These are phyloP conservation scores for Florisuga fusca DNA, from an alignment of 2,797 vertebrate species.

Conservation along the genomic window DNA sequence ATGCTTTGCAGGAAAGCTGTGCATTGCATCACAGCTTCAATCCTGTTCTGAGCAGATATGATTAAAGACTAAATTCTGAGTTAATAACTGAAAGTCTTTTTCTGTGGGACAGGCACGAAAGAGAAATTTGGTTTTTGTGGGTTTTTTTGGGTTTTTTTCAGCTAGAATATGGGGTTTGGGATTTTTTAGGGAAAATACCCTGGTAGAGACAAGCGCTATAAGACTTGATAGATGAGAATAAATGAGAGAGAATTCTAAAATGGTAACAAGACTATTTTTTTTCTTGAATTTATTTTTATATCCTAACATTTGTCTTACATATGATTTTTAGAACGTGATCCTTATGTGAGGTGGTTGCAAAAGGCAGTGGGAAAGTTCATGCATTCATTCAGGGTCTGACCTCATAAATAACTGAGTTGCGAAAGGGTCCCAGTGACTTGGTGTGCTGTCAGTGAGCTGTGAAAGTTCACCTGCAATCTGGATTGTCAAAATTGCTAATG, in stretches of 20 bases:
- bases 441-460: not conserved
- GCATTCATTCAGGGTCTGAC: not conserved
- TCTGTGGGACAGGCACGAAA: not conserved
- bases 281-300: not conserved
- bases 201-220: not conserved
- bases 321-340: not conserved
- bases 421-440: not conserved
- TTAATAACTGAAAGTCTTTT: not conserved
- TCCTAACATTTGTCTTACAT: not conserved
- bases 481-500: not conserved
- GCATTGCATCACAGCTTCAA: constrained; percentile 7
- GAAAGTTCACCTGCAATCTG: not conserved
- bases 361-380: not conserved
- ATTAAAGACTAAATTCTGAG: not conserved
- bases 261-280: not conserved
- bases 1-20: constrained; percentile 23
- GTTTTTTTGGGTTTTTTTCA: not conserved
- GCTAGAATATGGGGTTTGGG: not conserved
- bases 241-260: not conserved
- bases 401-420: not conserved
- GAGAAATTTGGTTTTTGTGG: no score
- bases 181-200: not conserved
- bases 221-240: not conserved
- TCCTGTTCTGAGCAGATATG: not conserved
- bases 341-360: not conserved